Conservation (phyloP, 2,797 vertebrate genomes). For the Parauchenoglanis ngamensis region DNA sequence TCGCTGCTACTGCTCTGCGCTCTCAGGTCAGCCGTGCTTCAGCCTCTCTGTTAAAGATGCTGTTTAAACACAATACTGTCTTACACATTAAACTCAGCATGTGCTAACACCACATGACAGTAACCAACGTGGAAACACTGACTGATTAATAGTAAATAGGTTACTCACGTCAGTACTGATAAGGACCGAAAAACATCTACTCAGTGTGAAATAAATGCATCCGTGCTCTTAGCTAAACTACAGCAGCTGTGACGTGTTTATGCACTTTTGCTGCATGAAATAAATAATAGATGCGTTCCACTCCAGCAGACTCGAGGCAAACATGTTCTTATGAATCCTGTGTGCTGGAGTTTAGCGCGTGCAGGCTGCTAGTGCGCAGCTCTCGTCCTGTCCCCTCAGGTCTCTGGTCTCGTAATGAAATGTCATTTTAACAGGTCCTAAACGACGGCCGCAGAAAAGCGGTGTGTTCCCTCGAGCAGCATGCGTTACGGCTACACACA, state of each 20-base stretch:
- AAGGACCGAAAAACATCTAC: not conserved
- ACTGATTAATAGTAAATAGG: not conserved
- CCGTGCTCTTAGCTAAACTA: not conserved
- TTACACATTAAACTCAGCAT: not conserved
- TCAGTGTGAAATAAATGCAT: not conserved
- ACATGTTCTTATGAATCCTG: not conserved
- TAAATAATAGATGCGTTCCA: not conserved
- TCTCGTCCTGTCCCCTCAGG: not conserved
- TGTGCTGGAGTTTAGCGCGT: not conserved
- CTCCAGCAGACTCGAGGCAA: not conserved
- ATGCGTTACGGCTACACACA: not conserved
- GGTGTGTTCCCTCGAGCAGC: not conserved
- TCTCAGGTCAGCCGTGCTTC: not conserved
- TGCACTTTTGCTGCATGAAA: not conserved
- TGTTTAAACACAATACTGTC: not conserved
- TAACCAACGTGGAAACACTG: not conserved
- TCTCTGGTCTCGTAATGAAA: not conserved
- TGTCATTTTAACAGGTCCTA: not conserved
- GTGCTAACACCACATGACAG: not conserved
- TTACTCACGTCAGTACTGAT: not conserved
- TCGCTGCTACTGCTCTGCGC: not conserved
- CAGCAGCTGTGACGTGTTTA: not conserved
- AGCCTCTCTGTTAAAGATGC: not conserved
- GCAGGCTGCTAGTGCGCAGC: not conserved
- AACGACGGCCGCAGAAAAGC: not conserved